Evolutionary conservation across 2,797 vertebrate species (phyloP).

Genomic region (Phylloscopus collybita): DNA sequence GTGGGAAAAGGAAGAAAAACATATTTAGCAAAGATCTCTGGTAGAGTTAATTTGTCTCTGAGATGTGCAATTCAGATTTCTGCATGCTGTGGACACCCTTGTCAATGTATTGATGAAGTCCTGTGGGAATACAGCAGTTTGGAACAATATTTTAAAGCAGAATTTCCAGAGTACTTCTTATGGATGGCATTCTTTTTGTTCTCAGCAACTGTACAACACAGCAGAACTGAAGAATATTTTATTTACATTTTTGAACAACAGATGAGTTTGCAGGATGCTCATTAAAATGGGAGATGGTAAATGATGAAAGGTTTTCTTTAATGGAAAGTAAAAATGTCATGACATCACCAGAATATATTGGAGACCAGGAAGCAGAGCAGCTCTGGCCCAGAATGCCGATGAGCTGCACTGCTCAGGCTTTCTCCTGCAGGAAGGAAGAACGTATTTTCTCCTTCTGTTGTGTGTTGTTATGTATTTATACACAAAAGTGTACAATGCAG

Average conservation of each 20-base stretch:
- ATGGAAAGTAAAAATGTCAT: constrained; percentile 1
- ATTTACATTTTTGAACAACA: not conserved
- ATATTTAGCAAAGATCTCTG: not conserved
- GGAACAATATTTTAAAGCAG: not conserved
- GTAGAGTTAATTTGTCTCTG: not conserved
- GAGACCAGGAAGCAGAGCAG: not conserved
- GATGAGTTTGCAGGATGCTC: not conserved
- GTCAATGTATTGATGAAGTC: not conserved
- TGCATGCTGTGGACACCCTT: not conserved
- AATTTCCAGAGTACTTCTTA: not conserved
- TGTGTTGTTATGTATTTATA: not conserved
- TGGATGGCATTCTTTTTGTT: not conserved
- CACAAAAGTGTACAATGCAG: not conserved
- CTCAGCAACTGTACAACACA: not conserved
- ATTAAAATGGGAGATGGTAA: not conserved
- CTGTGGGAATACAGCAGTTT: not conserved
- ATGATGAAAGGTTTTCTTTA: not conserved
- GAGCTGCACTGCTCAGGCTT: not conserved
- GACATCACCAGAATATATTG: constrained; percentile 23
- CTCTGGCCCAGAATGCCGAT: constrained; percentile 11
- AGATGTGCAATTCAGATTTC: not conserved
- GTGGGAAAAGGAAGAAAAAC: not conserved
- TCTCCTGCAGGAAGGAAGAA: not conserved
- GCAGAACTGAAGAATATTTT: not conserved
- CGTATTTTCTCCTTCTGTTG: constrained; percentile 37